Evolutionary conservation across 1,140 invertebrate genomes (phyloP), one percentile per base, ranked within the genome.

Genomic region (Lordiphosa stackelbergi): DNA sequence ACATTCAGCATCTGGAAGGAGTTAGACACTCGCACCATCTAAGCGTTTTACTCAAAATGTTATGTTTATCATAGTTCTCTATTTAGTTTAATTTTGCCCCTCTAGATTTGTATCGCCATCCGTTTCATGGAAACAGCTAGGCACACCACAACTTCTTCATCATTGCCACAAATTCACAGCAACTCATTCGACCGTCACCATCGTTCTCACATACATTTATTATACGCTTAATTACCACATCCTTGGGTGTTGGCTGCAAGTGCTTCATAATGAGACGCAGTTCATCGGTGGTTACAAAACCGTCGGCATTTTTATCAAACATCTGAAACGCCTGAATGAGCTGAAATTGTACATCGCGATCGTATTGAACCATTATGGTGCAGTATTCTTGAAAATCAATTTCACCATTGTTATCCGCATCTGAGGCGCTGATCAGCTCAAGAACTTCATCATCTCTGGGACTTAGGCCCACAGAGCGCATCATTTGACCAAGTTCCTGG

Each of bases 221-320:
- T 10, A 51, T 38, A 3, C 1, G 24, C 0, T 24, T 13, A 9
- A 66, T 8, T 1, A 13, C 9, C 16, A 31, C 11, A 1, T 16
- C 13, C 9, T 57, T 28, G 3, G 10, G 5, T 10, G n/a, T 9
- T 0, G 10, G 13, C n/a, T 46, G 12, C 2, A 48, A 7, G 9
- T 47, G 34, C 13, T 95, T 95, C 96, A 98, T 97, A 35, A 98
- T 96, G 77, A 97, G 94, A 55, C 95, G 92, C 38, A 98, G 89
- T 85, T 98, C 97, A 58, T 93, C 91, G 4, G 94, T 94, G 2
- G 94, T 95, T 86, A 98, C 97, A 85, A 95, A 91, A 1, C 96
- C 96, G 72, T 97, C 95, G 72, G 95, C 95, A 88, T 97, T 96
- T 88, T 95, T 96, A 88, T 97, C 96, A 81, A 97, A 97, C 55